Evolutionary conservation across 2,888 invertebrate genomes (phyloP).

Genomic region (Parapristionchus giblindavisi): DNA sequence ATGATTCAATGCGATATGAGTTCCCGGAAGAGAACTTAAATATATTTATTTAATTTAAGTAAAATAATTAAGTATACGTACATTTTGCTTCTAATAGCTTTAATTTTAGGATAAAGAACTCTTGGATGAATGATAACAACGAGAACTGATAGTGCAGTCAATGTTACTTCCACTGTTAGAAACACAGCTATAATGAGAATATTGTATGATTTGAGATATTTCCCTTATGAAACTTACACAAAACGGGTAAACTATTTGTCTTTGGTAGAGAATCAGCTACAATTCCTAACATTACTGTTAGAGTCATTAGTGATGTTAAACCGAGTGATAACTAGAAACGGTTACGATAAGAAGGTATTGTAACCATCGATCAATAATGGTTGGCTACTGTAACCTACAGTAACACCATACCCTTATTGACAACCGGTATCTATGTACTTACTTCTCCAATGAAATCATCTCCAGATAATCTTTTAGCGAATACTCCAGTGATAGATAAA

Average conservation of each 20-base stretch:
- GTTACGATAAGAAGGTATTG: not conserved
- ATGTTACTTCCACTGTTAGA: constrained; percentile 33
- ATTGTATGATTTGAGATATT: not conserved
- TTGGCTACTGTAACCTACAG: not conserved
- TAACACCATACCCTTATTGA: not conserved
- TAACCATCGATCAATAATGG: too few relatives aligned
- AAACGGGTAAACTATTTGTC: constrained; percentile 28
- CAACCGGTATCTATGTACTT: not conserved
- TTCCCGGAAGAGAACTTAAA: constrained; percentile 16
- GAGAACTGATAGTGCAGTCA: constrained; percentile 29
- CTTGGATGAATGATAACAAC: constrained; percentile 32
- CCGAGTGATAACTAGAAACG: constrained; percentile 25
- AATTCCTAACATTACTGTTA: constrained; percentile 36
- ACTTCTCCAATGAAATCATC: constrained; percentile 36
- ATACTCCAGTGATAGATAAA: constrained; percentile 35
- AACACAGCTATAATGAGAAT: constrained; percentile 25
- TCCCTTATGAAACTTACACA: constrained; percentile 5
- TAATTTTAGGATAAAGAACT: constrained; percentile 17
- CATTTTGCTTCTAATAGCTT: constrained; percentile 24
- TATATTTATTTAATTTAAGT: not conserved
- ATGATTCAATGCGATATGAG: constrained; percentile 23
- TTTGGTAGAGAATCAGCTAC: constrained; percentile 36
- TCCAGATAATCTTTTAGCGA: constrained; percentile 33
- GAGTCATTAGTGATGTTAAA: constrained; percentile 35
- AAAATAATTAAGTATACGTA: not conserved